These are phyloP conservation scores for Palythoa grandis DNA, from an alignment of 92 coral and sea anemone genomes.

Conservation along the genomic window DNA sequence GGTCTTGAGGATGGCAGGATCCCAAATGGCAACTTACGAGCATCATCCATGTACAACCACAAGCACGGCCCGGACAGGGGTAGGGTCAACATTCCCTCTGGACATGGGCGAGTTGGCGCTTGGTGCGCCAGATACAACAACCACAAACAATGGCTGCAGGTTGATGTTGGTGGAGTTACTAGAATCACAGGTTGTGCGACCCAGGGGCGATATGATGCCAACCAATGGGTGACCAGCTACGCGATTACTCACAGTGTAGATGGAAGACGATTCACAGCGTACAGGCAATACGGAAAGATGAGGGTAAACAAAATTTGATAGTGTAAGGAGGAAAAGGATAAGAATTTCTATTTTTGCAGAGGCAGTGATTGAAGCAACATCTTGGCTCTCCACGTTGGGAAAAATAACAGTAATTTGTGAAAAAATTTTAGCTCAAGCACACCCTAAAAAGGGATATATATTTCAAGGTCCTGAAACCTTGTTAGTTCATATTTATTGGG, in stretches of 20 bases:
- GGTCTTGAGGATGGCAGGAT: constrained; percentile 84
- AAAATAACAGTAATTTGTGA: neutral
- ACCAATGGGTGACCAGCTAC: constrained; percentile 83
- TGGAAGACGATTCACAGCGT: constrained; percentile 65
- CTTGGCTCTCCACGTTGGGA: neutral
- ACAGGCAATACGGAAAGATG: constrained; percentile 79
- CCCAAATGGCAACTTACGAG: constrained; percentile 77
- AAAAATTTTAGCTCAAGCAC: too few species aligned
- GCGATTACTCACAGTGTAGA: constrained; percentile 63
- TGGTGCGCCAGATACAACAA: constrained; percentile 84
- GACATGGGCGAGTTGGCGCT: constrained; percentile 77
- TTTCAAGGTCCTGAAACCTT: too few species aligned
- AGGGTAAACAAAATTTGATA: constrained; percentile 53
- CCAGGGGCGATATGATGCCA: constrained; percentile 84
- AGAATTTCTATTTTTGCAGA: neutral
- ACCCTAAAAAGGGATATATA: too few species aligned
- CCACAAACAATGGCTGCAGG: constrained; percentile 83
- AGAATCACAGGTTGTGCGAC: constrained; percentile 81
- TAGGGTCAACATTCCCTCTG: constrained; percentile 74
- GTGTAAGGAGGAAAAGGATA: neutral
- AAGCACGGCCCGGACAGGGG: constrained; percentile 75
- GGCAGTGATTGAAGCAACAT: too few species aligned
- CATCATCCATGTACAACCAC: constrained; percentile 71
- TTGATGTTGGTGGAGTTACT: constrained; percentile 73
- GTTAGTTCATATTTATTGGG: too few species aligned